phyloP scores from a whole-genome alignment of 1,140 invertebrate genomes.

The Achatina immaculata region DNA sequence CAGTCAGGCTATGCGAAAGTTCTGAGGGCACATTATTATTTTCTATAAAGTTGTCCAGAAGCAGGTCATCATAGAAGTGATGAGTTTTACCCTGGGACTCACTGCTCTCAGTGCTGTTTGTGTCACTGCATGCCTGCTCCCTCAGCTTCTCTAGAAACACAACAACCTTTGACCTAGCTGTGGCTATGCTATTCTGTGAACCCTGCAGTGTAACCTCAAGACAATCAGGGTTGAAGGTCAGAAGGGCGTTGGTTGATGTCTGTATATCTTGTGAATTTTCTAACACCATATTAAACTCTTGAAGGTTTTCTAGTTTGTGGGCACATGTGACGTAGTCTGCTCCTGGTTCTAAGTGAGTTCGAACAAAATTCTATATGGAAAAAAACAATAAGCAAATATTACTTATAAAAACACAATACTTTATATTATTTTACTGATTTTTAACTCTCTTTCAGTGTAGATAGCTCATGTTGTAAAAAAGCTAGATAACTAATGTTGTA shows the following conservation, averaged over 20 bases:
- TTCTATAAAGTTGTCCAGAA: background rate
- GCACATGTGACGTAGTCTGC: background rate
- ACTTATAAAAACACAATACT: background rate
- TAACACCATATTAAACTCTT: conserved; percentile 1
- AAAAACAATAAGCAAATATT: background rate
- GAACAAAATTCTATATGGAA: background rate
- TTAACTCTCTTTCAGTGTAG: no score
- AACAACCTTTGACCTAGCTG: conserved; percentile 6
- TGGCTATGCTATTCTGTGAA: background rate
- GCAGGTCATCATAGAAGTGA: background rate
- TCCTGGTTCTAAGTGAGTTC: background rate
- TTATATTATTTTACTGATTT: background rate
- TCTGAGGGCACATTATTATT: background rate
- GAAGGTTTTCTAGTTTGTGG: background rate
- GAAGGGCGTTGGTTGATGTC: background rate
- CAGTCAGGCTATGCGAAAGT: background rate
- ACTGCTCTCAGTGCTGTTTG: background rate
- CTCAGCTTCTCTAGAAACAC: background rate
- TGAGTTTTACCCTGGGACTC: background rate
- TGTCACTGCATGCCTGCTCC: background rate
- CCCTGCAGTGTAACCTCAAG: conserved; percentile 3
- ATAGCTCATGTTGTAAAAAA: background rate
- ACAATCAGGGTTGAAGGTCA: background rate
- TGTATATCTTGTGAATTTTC: conserved; percentile 6
- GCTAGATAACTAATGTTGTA: background rate